Evolutionary conservation across 2,797 vertebrate species (phyloP).

Genomic region (Paguma larvata): DNA sequence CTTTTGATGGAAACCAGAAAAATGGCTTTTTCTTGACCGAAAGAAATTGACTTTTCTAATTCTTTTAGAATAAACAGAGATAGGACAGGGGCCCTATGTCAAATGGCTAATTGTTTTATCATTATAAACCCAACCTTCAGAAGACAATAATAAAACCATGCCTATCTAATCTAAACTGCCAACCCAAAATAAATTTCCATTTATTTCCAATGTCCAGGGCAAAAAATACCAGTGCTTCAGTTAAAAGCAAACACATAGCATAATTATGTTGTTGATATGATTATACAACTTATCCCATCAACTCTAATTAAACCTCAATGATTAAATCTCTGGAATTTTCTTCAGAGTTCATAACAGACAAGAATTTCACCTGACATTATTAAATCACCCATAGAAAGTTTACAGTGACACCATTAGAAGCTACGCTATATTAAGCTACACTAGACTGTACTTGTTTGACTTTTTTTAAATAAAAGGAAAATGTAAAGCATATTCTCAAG

Average conservation of each 20-base stretch:
- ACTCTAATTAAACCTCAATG: conserved; percentile 65
- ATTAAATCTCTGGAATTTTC: conserved; percentile 51
- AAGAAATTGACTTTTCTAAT: not conserved
- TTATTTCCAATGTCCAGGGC: conserved; percentile 67
- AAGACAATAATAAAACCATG: conserved; percentile 30
- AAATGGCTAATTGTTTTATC: not conserved
- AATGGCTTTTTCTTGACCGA: not conserved
- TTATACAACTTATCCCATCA: conserved; percentile 57
- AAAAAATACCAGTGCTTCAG: conserved; percentile 56
- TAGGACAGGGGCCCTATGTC: not conserved
- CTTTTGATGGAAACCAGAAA: conserved; percentile 21
- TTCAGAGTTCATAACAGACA: conserved; percentile 48
- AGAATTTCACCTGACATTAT: conserved; percentile 24
- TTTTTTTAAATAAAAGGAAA: conserved; percentile 22
- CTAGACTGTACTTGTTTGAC: not conserved
- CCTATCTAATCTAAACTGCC: not conserved
- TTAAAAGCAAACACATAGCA: conserved; percentile 60
- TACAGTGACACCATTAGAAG: not conserved
- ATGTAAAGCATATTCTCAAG: not conserved
- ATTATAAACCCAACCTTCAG: not conserved
- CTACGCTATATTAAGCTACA: not conserved
- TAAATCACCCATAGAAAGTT: not conserved
- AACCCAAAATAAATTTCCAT: conserved; percentile 69
- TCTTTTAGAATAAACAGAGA: conserved; percentile 53
- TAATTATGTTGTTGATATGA: conserved; percentile 61